A percentile compares a stretch with the other conserved stretches of the same genome.
These are phyloP conservation scores for Urosaurus nigricauda DNA, from an alignment of 2,797 vertebrate species.

Conservation along the genomic window DNA sequence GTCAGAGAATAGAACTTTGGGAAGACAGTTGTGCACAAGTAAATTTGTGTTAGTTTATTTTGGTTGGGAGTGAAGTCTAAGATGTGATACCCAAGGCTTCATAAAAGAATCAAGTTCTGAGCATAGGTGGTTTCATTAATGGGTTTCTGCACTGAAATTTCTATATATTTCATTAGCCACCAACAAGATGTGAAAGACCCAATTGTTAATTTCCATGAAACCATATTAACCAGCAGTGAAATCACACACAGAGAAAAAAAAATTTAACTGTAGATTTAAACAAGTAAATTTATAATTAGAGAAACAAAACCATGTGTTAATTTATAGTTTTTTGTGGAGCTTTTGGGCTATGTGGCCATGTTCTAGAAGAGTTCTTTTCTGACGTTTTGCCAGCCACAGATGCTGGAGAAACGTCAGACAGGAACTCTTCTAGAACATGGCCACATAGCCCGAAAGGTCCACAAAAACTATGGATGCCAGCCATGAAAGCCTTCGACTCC, in stretches of 20 bases:
- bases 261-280: constrained; percentile 13
- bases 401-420: too few relatives aligned
- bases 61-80: not conserved
- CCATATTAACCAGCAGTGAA: constrained; percentile 12
- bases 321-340: too few relatives aligned
- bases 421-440: too few relatives aligned
- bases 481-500: too few relatives aligned
- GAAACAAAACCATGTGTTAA: constrained; percentile 34
- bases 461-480: too few relatives aligned
- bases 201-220: constrained; percentile 33
- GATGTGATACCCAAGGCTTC: not conserved
- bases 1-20: not conserved
- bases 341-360: too few relatives aligned
- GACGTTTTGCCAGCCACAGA: too few relatives aligned
- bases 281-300: not conserved
- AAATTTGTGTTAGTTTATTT: not conserved
- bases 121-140: constrained; percentile 19
- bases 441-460: too few relatives aligned
- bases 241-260: constrained; percentile 28
- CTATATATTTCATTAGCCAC: not conserved
- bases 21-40: not conserved
- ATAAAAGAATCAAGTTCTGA: not conserved
- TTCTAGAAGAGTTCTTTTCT: too few relatives aligned
- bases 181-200: constrained; percentile 26
- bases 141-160: constrained; percentile 20